Base-by-base conservation (phyloP, 2,888 invertebrate genomes). In the Cryptocheilus praepositus region DNA sequence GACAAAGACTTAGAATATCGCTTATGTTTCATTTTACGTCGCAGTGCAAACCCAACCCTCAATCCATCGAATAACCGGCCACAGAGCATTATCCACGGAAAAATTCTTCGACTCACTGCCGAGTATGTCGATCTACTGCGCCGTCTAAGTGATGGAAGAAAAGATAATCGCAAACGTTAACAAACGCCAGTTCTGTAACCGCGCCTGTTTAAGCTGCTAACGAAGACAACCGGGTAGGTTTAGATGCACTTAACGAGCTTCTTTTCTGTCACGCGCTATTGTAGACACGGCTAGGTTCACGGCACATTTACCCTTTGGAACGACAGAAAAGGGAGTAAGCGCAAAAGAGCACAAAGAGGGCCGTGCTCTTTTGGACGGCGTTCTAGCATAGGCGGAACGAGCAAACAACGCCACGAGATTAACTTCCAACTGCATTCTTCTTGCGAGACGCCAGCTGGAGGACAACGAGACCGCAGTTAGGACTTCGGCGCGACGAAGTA, bases 391-490 rank as follows among this genome's bases (percentile, higher is more conserved):
- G 36, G 61, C 25, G 36, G 36, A 36, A 11, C 36, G 25, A 21
- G 43, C 56, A 44, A 57, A 43, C 60, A 67, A 22, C 16, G n/a
- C 16, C 49, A 28, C 43, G 69, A 62, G 72, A 74, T 80, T 80
- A 81, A 80, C 72, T 67, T 72, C 55, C 70, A 67, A 65, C 67
- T 61, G 66, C 65, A 76, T 21, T 49, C 49, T 49, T n/a, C 49
- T 49, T 49, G n/a, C 44, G 75, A 74, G 70, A 63, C 52, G 61
- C 63, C 70, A 64, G 66, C 64, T 55, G 63, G 70, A 76, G 65
- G 74, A 73, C 75, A 67, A 60, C 52, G 59, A 73, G 62, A 69
- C 71, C 59, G 58, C 61, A 55, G 60, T 16, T 55, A 36, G 55
- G 55, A 36, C 36, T 7, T 25, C 49, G 60, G 55, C 60, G 55